Percentiles rank a stretch among this genome's conserved stretches.
Evolutionary conservation across 2,888 invertebrate species (phyloP).

Genomic region (Leucozona laternaria): DNA sequence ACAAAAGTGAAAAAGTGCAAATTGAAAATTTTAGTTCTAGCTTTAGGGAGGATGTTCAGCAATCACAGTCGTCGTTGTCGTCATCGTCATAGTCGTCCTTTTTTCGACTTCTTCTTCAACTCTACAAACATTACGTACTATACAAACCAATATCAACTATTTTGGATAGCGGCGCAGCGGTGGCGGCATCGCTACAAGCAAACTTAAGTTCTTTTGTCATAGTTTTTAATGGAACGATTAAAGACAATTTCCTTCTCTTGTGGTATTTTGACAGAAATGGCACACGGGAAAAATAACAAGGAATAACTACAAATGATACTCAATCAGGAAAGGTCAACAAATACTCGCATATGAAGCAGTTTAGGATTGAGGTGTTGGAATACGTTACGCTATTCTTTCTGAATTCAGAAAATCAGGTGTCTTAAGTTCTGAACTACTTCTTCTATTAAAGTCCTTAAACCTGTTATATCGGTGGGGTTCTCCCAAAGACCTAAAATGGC

Average conservation of each 20-base stretch:
- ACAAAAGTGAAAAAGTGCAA: constrained; percentile 70
- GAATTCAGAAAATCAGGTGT: neutral
- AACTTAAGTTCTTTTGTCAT: constrained; percentile 49
- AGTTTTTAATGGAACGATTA: constrained; percentile 67
- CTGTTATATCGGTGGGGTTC: too few species aligned
- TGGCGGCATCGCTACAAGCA: constrained; percentile 38
- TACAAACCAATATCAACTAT: neutral
- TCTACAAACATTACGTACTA: neutral
- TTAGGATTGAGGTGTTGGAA: neutral
- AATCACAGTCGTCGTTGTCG: constrained; percentile 49
- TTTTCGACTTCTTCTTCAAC: neutral
- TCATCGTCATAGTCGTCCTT: constrained; percentile 1
- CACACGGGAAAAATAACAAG: constrained; percentile 19
- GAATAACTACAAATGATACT: constrained; percentile 8
- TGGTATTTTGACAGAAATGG: constrained; percentile 51
- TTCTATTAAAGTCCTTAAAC: neutral
- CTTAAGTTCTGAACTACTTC: neutral
- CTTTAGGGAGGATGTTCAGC: constrained; percentile 37
- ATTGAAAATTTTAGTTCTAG: constrained; percentile 64
- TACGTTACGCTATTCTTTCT: neutral
- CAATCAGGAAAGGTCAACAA: neutral
- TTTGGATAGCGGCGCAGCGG: constrained; percentile 3
- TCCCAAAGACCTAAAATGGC: too few species aligned
- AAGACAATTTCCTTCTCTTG: constrained; percentile 61
- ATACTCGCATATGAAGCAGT: neutral